A percentile compares a stretch with the other conserved stretches of the same genome.
These are phyloP conservation scores for Harpegnathos saltator DNA, from an alignment of 1,140 invertebrate species.

Conservation along the genomic window DNA sequence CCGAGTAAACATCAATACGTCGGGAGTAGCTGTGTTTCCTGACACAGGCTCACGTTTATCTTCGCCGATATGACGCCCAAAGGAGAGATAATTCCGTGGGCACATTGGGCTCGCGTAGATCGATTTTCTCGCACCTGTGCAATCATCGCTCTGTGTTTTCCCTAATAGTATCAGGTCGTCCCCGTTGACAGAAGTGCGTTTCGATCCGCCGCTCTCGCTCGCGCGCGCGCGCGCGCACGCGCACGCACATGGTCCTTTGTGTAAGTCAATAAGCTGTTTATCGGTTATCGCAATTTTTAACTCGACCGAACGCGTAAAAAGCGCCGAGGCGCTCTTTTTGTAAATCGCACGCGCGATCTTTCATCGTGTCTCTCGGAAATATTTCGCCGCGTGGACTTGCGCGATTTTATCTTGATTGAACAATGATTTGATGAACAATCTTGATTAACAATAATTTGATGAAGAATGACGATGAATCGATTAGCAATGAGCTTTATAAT, in stretches of 20 bases:
- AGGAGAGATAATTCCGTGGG: constrained; percentile 16
- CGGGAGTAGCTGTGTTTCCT: too few species aligned
- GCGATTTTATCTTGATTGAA: too few species aligned
- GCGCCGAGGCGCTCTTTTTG: background rate
- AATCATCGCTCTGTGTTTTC: constrained; percentile 41
- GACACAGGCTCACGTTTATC: background rate
- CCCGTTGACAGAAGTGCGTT: constrained; percentile 45
- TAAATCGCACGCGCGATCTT: background rate
- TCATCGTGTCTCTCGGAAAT: too few species aligned
- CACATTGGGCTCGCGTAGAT: constrained; percentile 2
- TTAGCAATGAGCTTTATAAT: too few species aligned
- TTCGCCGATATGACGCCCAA: background rate
- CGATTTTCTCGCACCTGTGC: constrained; percentile 49
- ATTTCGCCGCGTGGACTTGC: background rate
- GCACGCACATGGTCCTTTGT: background rate
- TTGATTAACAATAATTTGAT: too few species aligned
- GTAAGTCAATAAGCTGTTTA: constrained; percentile 23
- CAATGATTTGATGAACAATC: too few species aligned
- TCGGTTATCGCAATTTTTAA: constrained; percentile 41
- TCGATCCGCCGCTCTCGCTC: background rate
- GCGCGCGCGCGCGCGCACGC: background rate
- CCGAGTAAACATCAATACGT: too few species aligned
- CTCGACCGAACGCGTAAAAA: background rate
- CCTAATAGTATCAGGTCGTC: constrained; percentile 37
- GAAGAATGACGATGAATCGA: too few species aligned